phyloP scores from a whole-genome alignment of 2,888 invertebrate species.

The Protonemura montana region DNA sequence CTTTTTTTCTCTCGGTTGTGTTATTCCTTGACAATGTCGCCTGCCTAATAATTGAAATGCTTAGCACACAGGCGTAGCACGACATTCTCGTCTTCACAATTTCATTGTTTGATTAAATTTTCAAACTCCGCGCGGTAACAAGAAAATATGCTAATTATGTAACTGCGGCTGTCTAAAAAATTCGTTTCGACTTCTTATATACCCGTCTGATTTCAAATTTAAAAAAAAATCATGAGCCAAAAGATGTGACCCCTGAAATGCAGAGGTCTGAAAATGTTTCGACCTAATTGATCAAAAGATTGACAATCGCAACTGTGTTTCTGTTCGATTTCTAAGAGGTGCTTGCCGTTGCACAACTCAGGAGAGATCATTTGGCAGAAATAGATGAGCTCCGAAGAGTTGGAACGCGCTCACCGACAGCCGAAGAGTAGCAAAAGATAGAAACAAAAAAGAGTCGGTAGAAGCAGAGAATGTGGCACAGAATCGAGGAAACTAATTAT shows the following conservation, averaged over 20 bases:
- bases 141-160: not conserved
- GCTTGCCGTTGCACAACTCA: not conserved
- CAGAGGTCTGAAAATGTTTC: not conserved
- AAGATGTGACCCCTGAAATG: not conserved
- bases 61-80: not conserved
- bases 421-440: not conserved
- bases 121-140: not conserved
- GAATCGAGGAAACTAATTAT: conserved; percentile 39
- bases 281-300: not conserved
- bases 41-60: conserved; percentile 3
- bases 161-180: not conserved
- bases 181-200: not conserved
- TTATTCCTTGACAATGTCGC: not conserved
- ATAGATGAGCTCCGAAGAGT: not conserved
- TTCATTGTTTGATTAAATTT: conserved; percentile 14
- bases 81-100: not conserved
- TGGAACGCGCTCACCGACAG: not conserved
- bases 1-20: not conserved
- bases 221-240: not conserved
- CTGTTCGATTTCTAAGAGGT: not conserved
- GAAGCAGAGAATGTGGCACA: conserved; percentile 22
- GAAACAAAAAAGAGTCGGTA: conserved; percentile 20
- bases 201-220: not conserved
- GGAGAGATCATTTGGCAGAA: not conserved
- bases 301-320: not conserved